Conservation (phyloP, 2,888 invertebrate species). For the Cheilosia pagana region DNA sequence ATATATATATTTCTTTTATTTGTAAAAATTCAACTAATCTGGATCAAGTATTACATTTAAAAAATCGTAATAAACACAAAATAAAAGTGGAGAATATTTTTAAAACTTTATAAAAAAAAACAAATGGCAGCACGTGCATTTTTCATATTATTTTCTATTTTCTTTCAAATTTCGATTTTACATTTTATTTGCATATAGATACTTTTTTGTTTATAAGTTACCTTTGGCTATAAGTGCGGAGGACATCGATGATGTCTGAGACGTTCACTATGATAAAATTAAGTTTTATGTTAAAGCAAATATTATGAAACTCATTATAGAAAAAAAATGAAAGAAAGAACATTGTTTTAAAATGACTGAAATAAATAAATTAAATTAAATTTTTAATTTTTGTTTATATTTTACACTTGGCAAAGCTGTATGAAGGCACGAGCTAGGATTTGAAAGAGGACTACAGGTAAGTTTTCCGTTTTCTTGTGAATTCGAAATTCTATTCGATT, state of each 20-base stretch:
- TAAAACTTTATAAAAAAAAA: conserved; percentile 1
- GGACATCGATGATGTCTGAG: conserved; percentile 16
- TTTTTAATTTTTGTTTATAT: conserved; percentile 16
- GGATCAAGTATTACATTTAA: conserved; percentile 15
- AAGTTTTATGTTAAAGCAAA: conserved; percentile 48
- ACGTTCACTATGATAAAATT: conserved; percentile 39
- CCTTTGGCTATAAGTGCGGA: conserved; percentile 27
- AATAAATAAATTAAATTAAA: conserved; percentile 60
- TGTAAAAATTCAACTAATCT: conserved; percentile 35
- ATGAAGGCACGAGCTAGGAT: neutral
- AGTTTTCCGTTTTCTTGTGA: too few relatives aligned
- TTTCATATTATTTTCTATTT: conserved; percentile 24
- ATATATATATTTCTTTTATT: conserved; percentile 37
- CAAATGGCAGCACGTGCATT: conserved; percentile 53
- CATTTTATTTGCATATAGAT: conserved; percentile 23
- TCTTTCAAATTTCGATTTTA: conserved; percentile 22
- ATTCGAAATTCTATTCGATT: too few relatives aligned
- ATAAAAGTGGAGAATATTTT: neutral
- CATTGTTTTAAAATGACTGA: conserved; percentile 67
- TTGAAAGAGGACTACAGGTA: too few relatives aligned
- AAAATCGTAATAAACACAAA: conserved; percentile 16
- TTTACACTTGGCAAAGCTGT: neutral
- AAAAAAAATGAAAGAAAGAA: conserved; percentile 22
- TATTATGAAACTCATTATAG: conserved; percentile 34
- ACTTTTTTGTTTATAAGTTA: conserved; percentile 23